Conservation (phyloP, 2,113 vertebrate species). For the Oryzias javanicus region DNA sequence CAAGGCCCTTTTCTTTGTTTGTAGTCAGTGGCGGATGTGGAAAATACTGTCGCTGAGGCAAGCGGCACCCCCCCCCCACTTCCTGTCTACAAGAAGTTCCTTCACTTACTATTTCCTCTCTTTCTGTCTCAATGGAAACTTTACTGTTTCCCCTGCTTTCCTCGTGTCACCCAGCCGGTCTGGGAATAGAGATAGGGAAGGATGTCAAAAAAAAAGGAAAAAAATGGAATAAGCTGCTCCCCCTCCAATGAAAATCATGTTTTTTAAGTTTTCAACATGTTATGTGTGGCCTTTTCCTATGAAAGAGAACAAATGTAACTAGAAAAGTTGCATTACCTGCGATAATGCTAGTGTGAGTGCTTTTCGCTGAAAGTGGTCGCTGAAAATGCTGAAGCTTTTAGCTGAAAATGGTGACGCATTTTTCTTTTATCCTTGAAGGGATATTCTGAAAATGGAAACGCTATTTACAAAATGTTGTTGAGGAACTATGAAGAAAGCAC, state of each 20-base stretch:
- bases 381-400: no score
- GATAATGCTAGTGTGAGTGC: no score
- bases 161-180: conserved; percentile 46
- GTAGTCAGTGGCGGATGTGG: conserved; percentile 77
- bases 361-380: no score
- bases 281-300: no score
- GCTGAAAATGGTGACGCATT: no score
- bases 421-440: no score
- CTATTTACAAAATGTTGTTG: not conserved
- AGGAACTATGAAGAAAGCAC: not conserved
- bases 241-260: no score
- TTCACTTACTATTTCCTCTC: conserved; percentile 81
- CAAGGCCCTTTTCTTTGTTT: conserved; percentile 65
- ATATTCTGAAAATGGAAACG: no score
- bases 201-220: conserved; percentile 8
- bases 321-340: no score
- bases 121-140: conserved; percentile 67
- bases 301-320: no score
- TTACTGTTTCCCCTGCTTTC: conserved; percentile 45
- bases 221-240: not conserved
- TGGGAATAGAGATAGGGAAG: conserved; percentile 45
- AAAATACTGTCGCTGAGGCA: conserved; percentile 80
- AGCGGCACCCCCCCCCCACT: conserved; percentile 74
- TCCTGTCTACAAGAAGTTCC: conserved; percentile 87
- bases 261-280: no score